Evolutionary conservation across 2,888 invertebrate species (phyloP), one percentile per base, ranked within the genome.

Genomic region (Ethmia dodecea): DNA sequence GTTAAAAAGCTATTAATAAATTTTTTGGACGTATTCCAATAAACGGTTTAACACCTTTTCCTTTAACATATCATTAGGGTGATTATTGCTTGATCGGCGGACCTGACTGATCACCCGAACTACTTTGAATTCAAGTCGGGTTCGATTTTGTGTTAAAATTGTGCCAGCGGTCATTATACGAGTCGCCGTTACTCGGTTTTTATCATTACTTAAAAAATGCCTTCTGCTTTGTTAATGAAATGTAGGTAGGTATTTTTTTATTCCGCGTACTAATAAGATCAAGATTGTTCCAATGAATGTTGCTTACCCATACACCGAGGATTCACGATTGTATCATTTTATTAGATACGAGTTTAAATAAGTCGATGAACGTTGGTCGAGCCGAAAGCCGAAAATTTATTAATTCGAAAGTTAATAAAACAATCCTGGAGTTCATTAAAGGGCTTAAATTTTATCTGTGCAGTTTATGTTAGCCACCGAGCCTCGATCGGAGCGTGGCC

Each of bases 41-140:
- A 83, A 83, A 80, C 71, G 77, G 75, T 84, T 81, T 84, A 81
- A 84, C 84, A 84, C 86, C 83, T 84, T 84, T 84, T 76, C 75
- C 69, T 60, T 75, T 54, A 64, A 73, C 74, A 73, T 84, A 83
- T 84, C 75, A 84, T 84, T 84, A 84, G 68, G 66, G 51, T 68
- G 54, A 72, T 83, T 80, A 80, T 77, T 74, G 70, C 63, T 52
- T 50, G 57, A 55, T 50, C 49, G 50, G 57, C 45, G 51, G 54
- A 51, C 50, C 39, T 47, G 60, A 64, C 39, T 47, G 60, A 64
- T 67, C 56, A 47, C 54, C 55, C 54, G 52, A 61, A 26, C 12
- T 26, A 11, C 11, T 9, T n/a, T 22, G 8, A 22, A 22, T 22
- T n/a, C 8, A 22, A 22, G 22, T 3, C n/a, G 20, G 26, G 26